A percentile compares a stretch with the other conserved stretches of the same genome.
Evolutionary conservation across 1,140 invertebrate species (phyloP).

Genomic region (Neodiprion virginianus): DNA sequence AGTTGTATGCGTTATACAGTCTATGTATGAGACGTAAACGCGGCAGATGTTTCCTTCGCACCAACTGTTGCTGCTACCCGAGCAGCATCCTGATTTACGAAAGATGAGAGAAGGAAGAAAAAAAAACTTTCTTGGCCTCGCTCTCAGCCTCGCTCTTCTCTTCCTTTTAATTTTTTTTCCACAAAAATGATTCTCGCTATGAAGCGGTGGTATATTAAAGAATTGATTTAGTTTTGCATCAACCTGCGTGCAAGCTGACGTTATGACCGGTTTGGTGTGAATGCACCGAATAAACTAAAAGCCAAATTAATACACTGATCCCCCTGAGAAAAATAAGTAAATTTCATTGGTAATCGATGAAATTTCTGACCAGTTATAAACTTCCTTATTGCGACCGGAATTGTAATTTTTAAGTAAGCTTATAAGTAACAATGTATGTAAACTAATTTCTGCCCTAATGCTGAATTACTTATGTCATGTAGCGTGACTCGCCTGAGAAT

Average conservation of each 20-base stretch:
- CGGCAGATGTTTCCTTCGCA: conserved; percentile 56
- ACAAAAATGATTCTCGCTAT: neutral
- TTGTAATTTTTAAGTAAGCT: too few relatives aligned
- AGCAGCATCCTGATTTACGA: conserved; percentile 46
- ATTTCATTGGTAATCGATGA: too few relatives aligned
- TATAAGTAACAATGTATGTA: too few relatives aligned
- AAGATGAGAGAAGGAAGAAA: conserved; percentile 17
- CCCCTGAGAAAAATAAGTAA: too few relatives aligned
- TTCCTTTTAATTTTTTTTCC: conserved; percentile 9
- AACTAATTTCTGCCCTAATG: too few relatives aligned
- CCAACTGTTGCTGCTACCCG: conserved; percentile 51
- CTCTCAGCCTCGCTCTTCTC: neutral
- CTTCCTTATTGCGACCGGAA: too few relatives aligned
- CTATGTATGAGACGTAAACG: conserved; percentile 43
- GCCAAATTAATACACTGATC: too few relatives aligned
- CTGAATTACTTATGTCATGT: too few relatives aligned
- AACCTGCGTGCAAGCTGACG: neutral
- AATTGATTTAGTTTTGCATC: neutral
- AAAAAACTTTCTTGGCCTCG: conserved; percentile 18
- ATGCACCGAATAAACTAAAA: too few relatives aligned
- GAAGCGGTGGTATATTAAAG: neutral
- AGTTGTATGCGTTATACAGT: neutral
- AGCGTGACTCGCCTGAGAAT: too few relatives aligned
- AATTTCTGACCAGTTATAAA: too few relatives aligned
- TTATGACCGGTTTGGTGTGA: too few relatives aligned